phyloP scores from a whole-genome alignment of 2,797 vertebrate genomes.

The Gephyroberyx darwinii region DNA sequence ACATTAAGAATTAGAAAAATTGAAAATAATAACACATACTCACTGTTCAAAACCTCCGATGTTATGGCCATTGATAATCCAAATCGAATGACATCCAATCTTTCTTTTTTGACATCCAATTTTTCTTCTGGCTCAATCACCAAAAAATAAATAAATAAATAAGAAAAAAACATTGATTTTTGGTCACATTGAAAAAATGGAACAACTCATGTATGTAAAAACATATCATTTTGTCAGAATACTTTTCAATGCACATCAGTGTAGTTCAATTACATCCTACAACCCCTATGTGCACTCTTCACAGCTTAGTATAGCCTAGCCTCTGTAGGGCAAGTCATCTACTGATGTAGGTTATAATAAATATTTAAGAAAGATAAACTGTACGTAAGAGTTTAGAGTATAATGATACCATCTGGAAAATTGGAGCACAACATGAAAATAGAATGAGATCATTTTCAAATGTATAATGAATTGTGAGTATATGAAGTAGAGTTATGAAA shows the following conservation, averaged over 20 bases:
- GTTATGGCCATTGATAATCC: conserved; percentile 13
- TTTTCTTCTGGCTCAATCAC: conserved; percentile 3
- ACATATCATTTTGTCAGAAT: not conserved
- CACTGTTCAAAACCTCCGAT: conserved; percentile 20
- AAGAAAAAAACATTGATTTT: not conserved
- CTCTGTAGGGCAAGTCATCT: not conserved
- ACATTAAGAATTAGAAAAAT: not conserved
- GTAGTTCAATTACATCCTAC: too few species aligned
- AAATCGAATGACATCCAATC: conserved; percentile 14
- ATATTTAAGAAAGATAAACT: not conserved
- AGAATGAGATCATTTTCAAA: conserved; percentile 15
- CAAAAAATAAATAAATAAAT: not conserved
- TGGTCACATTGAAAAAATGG: not conserved
- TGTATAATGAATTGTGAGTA: conserved; percentile 15
- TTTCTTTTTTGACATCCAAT: not conserved
- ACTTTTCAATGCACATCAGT: too few species aligned
- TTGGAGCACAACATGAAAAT: conserved; percentile 15
- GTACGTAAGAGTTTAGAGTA: not conserved
- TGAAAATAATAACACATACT: conserved; percentile 18
- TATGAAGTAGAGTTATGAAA: too few species aligned
- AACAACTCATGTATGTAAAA: not conserved
- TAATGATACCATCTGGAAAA: conserved; percentile 12
- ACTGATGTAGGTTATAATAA: not conserved
- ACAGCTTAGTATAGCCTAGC: too few species aligned
- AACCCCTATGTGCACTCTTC: too few species aligned